These are phyloP conservation scores for Caloenas nicobarica DNA, from an alignment of 2,113 vertebrate genomes.

Conservation along the genomic window DNA sequence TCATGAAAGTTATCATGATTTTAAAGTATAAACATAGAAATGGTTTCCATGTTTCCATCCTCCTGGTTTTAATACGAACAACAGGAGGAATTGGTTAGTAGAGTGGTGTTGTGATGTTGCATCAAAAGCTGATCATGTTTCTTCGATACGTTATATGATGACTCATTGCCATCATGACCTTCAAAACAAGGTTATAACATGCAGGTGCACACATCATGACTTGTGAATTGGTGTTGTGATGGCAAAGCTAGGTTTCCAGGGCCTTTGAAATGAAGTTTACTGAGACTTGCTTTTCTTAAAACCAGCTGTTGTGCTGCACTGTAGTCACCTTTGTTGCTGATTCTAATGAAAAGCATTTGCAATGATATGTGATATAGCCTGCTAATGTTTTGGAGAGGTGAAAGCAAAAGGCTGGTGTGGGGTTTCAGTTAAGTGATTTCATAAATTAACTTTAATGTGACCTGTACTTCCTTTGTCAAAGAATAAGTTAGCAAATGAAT, in stretches of 20 bases:
- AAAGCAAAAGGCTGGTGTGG: conserved; percentile 2
- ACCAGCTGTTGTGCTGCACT: neutral
- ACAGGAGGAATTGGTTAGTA: neutral
- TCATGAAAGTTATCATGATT: neutral
- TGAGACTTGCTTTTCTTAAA: neutral
- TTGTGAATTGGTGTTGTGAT: neutral
- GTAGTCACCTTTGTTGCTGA: neutral
- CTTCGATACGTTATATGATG: neutral
- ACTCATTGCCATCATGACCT: neutral
- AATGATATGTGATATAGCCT: neutral
- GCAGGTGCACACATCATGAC: neutral
- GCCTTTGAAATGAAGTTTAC: neutral
- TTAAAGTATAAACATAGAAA: neutral
- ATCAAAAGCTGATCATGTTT: neutral
- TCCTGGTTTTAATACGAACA: neutral
- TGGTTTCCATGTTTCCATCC: neutral
- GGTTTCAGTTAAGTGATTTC: conserved; percentile 47
- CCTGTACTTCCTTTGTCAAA: conserved; percentile 1
- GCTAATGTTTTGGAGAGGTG: neutral
- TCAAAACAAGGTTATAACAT: neutral
- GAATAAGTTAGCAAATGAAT: neutral
- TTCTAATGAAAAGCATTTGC: neutral
- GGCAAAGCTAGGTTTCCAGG: neutral
- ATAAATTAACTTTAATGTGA: conserved; percentile 43
- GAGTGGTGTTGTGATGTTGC: neutral